Percentiles rank a stretch among this genome's conserved stretches.
Conservation (phyloP, 2,797 vertebrate genomes). For the Melopsittacus undulatus region DNA sequence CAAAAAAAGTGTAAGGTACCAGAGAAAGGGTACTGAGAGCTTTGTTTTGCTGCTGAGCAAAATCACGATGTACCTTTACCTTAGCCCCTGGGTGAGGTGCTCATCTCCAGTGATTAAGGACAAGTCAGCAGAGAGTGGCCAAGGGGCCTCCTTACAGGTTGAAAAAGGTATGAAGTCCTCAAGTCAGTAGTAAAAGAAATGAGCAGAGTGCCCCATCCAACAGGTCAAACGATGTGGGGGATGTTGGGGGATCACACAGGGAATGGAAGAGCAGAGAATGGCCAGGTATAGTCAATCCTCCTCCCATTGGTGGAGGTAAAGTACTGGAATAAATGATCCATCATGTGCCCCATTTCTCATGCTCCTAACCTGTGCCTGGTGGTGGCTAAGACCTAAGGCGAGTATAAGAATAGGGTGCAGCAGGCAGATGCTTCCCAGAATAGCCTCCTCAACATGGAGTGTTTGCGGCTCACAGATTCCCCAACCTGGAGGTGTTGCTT, state of each 20-base stretch:
- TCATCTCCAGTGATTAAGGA: neutral
- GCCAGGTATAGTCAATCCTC: neutral
- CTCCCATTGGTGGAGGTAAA: neutral
- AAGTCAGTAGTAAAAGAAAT: neutral
- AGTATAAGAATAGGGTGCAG: neutral
- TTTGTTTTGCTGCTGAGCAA: neutral
- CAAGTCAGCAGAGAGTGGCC: neutral
- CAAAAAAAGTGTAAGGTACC: neutral
- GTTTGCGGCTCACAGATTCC: neutral
- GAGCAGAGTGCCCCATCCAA: neutral
- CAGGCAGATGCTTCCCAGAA: neutral
- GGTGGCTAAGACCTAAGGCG: neutral
- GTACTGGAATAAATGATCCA: neutral
- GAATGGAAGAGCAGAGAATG: neutral
- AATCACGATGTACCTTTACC: neutral
- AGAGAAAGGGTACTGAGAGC: neutral
- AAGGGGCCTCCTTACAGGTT: neutral
- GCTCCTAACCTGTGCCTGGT: neutral
- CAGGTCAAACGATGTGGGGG: rapidly evolving
- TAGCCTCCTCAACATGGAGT: neutral
- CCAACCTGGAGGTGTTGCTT: neutral
- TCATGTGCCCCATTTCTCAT: neutral
- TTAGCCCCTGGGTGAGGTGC: neutral
- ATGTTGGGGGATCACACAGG: rapidly evolving
- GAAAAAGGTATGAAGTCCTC: neutral